These are phyloP conservation scores for Phalacrocorax pelagicus DNA, from an alignment of 2,113 vertebrate genomes.

Conservation along the genomic window DNA sequence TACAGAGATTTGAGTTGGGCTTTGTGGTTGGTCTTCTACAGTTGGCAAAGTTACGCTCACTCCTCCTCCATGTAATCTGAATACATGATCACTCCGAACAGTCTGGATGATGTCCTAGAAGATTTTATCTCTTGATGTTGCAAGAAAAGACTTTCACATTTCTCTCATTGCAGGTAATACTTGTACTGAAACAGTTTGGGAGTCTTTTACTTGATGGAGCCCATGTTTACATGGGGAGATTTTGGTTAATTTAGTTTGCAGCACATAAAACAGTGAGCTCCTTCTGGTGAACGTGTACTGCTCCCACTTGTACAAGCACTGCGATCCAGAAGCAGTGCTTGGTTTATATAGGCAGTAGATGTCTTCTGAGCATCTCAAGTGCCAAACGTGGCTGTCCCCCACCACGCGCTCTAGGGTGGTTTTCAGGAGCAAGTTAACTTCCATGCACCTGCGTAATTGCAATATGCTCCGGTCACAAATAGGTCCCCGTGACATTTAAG, in stretches of 20 bases:
- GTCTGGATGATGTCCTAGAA: conserved; percentile 15
- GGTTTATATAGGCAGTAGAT: background rate
- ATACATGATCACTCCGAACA: background rate
- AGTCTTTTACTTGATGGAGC: background rate
- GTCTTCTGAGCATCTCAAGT: background rate
- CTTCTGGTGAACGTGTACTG: background rate
- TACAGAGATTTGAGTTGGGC: background rate
- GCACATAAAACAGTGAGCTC: background rate
- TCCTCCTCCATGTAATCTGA: background rate
- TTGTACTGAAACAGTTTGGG: background rate
- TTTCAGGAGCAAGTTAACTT: background rate
- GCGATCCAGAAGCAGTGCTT: background rate
- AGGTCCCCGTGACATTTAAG: background rate
- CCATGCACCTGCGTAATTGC: background rate
- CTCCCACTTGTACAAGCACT: background rate
- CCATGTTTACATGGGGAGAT: background rate
- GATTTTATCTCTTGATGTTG: background rate
- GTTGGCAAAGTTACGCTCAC: background rate
- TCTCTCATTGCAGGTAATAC: background rate
- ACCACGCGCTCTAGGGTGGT: background rate
- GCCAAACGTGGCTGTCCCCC: background rate
- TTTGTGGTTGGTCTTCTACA: background rate
- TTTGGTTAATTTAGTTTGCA: background rate
- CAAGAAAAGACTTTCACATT: background rate
- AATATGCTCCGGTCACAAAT: background rate